Evolutionary conservation across 1,140 invertebrate species (phyloP), one percentile per base, ranked within the genome.

Genomic region (Frieseomelitta varia): DNA sequence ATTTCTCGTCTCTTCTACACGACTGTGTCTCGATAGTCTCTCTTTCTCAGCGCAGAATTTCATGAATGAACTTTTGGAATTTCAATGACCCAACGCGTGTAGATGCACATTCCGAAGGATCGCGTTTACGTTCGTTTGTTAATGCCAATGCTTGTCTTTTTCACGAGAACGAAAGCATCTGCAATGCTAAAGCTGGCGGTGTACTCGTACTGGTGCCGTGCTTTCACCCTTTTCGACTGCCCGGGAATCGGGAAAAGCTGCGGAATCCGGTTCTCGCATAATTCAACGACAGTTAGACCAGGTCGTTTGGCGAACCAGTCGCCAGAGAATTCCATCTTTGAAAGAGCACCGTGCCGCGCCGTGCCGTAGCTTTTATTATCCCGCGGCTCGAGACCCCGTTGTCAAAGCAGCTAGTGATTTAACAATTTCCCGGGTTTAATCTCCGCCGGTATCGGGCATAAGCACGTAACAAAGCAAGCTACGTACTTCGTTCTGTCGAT

Each of bases 391-490:
- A 53, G 34, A n/a, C 24, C 47, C 39, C 51, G 72, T 83, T 79
- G 71, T 84, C 71, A 84, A 84, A 79, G 39, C 56, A 71, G 61
- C 77, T 63, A 24, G 80, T 80, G 65, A 76, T 85, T 87, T 81
- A 85, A 87, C 56, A 85, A 87, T 88, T 84, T 87, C 69, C 79
- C 21, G n/a, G 30, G 77, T 88, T 88, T 85, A 80, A 88, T 86
- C 87, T 56, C 53, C 10, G n/a, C 19, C 27, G 39, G 73, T 56
- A 34, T 78, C 55, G 53, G 39, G 47, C 58, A 47, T 47, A 53
- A 55, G 58, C 63, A 21, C 69, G 53, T 83, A 78, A 78, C 81
- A 55, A 69, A 74, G 53, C 63, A 51, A 83, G 27, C 72, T 71
- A 47, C 8, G 39, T 47, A n/a, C 74, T 71, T 58, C 61, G 73